phyloP scores from a whole-genome alignment of 2,113 vertebrate species.

The Ptilorrhoa leucosticta region DNA sequence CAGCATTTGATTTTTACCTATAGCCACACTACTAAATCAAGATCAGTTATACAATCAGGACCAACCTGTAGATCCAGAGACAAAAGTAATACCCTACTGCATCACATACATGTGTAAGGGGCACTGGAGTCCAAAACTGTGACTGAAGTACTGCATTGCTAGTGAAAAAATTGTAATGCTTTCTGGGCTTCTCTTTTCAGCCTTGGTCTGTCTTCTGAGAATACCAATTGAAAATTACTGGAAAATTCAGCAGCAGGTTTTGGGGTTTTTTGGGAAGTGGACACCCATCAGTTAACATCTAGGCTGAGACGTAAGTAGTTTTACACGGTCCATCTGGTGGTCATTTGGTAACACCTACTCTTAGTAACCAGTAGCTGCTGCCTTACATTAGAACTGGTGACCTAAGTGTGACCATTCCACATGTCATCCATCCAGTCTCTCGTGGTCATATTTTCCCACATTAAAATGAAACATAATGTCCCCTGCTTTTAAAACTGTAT shows the following conservation, averaged over 20 bases:
- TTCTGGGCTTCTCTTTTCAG: not conserved
- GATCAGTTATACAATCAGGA: not conserved
- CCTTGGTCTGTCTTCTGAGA: not conserved
- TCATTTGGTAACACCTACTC: not conserved
- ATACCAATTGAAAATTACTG: not conserved
- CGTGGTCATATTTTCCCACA: not conserved
- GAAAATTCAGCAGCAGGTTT: not conserved
- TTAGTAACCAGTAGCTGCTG: not conserved
- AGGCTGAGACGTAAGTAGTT: not conserved
- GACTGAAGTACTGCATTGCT: not conserved
- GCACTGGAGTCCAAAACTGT: not conserved
- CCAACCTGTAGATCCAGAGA: not conserved
- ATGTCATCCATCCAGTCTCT: not conserved
- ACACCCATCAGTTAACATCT: not conserved
- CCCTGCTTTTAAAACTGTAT: not conserved
- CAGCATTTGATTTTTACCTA: not conserved
- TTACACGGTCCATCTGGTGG: not conserved
- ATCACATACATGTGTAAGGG: not conserved
- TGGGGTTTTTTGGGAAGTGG: not conserved
- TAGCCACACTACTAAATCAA: not conserved
- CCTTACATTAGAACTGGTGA: not conserved
- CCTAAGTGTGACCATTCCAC: not conserved
- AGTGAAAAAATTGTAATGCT: not conserved
- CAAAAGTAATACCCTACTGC: not conserved
- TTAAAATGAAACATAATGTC: not conserved